Conservation (phyloP, 2,797 vertebrate species). For the Aphelocoma californica region DNA sequence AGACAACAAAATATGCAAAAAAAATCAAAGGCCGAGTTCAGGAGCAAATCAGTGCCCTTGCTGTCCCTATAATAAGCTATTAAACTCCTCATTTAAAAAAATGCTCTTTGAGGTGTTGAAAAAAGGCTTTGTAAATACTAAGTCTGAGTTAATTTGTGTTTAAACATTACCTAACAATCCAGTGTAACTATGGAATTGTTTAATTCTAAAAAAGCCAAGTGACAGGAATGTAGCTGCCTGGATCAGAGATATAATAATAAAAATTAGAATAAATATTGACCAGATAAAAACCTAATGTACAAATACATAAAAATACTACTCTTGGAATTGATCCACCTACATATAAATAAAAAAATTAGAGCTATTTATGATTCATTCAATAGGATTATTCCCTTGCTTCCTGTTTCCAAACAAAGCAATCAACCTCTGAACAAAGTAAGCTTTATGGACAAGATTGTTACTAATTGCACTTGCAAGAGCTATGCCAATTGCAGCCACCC, state of each 20-base stretch:
- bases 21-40: not conserved
- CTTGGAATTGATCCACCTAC: not conserved
- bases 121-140: not conserved
- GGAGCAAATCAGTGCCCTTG: not conserved
- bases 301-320: constrained; percentile 7
- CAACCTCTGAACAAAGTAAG: not conserved
- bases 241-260: not conserved
- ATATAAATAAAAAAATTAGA: not conserved
- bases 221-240: not conserved
- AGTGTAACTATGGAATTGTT: not conserved
- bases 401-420: constrained; percentile 29
- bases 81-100: not conserved
- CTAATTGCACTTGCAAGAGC: not conserved
- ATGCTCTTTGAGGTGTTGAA: not conserved
- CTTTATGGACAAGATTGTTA: not conserved
- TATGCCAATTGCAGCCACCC: constrained; percentile 5
- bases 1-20: not conserved
- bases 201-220: not conserved
- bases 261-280: constrained; percentile 14
- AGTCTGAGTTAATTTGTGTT: not conserved
- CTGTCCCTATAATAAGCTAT: not conserved
- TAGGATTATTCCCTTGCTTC: constrained; percentile 44
- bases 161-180: not conserved
- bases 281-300: not conserved
- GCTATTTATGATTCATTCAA: constrained; percentile 10